A percentile compares a stretch with the other conserved stretches of the same genome.
phyloP scores from a whole-genome alignment of 2,888 invertebrate species.

The Cephus pygmeus region DNA sequence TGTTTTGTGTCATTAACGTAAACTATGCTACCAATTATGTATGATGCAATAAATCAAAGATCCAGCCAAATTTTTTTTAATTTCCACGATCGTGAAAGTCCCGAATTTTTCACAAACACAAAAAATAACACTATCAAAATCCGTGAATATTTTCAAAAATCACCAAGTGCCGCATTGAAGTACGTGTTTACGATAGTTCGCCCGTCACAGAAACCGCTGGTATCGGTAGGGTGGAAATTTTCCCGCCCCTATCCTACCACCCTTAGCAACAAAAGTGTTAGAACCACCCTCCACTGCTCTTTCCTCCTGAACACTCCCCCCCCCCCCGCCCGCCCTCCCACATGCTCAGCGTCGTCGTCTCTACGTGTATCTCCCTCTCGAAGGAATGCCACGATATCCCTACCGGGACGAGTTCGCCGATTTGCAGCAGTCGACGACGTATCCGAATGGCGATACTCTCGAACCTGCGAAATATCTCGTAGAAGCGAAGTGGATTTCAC shows the following conservation, averaged over 20 bases:
- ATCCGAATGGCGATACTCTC: not conserved
- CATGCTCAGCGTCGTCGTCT: not conserved
- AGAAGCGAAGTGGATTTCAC: not conserved
- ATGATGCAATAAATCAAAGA: not conserved
- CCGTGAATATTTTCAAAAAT: not conserved
- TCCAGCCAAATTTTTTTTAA: not conserved
- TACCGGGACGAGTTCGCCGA: constrained; percentile 48
- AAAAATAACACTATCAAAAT: not conserved
- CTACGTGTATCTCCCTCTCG: constrained; percentile 17
- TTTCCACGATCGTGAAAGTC: not conserved
- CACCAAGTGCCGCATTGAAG: not conserved
- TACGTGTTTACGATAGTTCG: not conserved
- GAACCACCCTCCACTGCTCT: not conserved
- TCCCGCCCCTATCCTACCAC: not conserved
- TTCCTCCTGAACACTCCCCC: not conserved
- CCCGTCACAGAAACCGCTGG: not conserved
- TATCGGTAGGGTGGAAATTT: not conserved
- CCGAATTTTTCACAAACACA: not conserved
- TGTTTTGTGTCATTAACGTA: not conserved
- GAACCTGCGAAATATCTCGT: not conserved
- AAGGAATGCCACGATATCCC: constrained; percentile 36
- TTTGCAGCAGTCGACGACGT: constrained; percentile 46
- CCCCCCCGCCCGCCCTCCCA: not conserved
- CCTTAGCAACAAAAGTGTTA: not conserved
- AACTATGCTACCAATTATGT: not conserved